Evolutionary conservation across 35 echinoderm and acorn worm genomes (phyloP), one percentile per base, ranked within the genome.

Genomic region (Lytechinus pictus): DNA sequence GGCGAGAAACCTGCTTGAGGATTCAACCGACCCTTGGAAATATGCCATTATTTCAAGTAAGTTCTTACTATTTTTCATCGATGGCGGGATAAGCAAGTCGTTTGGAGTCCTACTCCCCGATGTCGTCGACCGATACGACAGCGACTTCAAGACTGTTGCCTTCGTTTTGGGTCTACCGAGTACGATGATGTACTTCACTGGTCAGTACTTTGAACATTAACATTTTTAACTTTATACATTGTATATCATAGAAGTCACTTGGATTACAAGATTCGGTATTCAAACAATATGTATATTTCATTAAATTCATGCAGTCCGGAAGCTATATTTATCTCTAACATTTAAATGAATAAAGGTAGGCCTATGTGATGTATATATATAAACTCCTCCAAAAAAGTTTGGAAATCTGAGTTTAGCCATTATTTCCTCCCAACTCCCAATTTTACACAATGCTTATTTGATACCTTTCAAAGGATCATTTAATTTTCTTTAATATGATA

Each of bases 11-110:
- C 7, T 79, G 2, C 66, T 79, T 14, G 88, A 52, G 52, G 88
- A 90, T 21, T 90, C 88, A 21, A 13, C 88, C n/a, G 88, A 90
- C 88, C 28, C 88, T 6, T 90, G 88, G 88, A 90, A 90, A 29
- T 90, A 90, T 28, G 27, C 21, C 10, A 90, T 90, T 11, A 9
- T 90, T 27, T 33, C 52, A 33, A 90, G 88, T 21, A 90, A 90
- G 16, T 90, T 90, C 21, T 14, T 90, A 33, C 52, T 90, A 2
- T 21, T 90, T 9, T 90, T 90, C 52, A 4, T 90, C 9, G 88
- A 90, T 54, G 88, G 29, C 28, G 88, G 88, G 9, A 19, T 90
- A 10, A 33, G 10, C 11, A 90, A 90, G 8, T 90, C 88, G 12
- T 90, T 90, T 90, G 88, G 88, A 90, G 88, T 90, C n/a, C 88